A percentile compares a stretch with the other conserved stretches of the same genome.
Conservation (phyloP, 2,888 invertebrate genomes). For the Anticlea derivata region DNA sequence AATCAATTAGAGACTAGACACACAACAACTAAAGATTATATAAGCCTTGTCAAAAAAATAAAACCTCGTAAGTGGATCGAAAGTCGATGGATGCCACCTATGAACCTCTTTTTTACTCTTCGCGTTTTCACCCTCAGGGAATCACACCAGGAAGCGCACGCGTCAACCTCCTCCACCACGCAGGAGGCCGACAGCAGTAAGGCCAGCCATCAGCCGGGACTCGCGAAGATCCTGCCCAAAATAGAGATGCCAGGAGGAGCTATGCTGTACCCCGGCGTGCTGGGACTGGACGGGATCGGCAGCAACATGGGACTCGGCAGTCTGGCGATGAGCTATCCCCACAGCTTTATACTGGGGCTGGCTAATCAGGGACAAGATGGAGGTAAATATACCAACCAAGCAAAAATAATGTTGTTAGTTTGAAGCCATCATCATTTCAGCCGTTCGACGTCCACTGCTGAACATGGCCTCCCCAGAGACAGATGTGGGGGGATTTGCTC, state of each 20-base stretch:
- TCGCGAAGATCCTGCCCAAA: conserved; percentile 70
- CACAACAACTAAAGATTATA: too few relatives aligned
- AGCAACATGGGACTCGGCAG: conserved; percentile 71
- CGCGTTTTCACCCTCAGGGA: conserved; percentile 50
- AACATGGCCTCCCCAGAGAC: too few relatives aligned
- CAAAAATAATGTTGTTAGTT: too few relatives aligned
- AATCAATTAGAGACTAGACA: too few relatives aligned
- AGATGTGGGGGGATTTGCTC: too few relatives aligned
- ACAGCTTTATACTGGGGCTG: conserved; percentile 76
- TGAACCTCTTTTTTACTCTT: too few relatives aligned
- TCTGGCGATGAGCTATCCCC: conserved; percentile 76
- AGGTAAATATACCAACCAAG: too few relatives aligned
- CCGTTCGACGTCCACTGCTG: too few relatives aligned
- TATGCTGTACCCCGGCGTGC: conserved; percentile 71
- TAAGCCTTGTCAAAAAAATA: too few relatives aligned
- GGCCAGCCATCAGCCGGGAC: conserved; percentile 49
- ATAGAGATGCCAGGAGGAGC: conserved; percentile 75
- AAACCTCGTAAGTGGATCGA: too few relatives aligned
- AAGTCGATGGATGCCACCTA: too few relatives aligned
- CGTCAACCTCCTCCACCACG: conserved; percentile 68
- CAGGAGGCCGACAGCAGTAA: conserved; percentile 74
- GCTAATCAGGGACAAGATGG: conserved; percentile 79
- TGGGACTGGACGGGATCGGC: conserved; percentile 68
- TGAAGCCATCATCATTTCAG: too few relatives aligned
- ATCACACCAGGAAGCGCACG: conserved; percentile 51